Conservation (phyloP, 2,888 invertebrate genomes). For the Pyrrhia umbra region DNA sequence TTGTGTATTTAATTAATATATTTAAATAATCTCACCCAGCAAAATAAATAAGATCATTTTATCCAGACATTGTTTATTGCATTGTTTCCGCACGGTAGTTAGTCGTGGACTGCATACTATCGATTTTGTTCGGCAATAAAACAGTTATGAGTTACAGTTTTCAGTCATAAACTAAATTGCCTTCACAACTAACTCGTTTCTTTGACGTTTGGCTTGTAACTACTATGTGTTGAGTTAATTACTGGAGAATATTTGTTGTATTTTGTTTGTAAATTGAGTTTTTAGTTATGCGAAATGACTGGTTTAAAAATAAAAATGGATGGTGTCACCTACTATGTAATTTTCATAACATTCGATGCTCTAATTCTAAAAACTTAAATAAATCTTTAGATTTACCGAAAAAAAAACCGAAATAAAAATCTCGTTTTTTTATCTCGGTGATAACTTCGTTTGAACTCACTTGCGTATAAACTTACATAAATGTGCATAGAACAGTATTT, state of each 20-base stretch:
- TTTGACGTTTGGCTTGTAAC: constrained; percentile 6
- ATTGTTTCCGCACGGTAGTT: constrained; percentile 18
- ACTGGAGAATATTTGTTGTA: neutral
- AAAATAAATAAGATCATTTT: constrained; percentile 67
- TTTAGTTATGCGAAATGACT: no score
- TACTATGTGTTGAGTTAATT: constrained; percentile 31
- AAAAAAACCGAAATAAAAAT: no score
- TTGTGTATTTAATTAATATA: neutral
- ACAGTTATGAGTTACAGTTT: constrained; percentile 44
- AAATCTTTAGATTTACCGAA: no score
- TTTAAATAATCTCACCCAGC: constrained; percentile 60
- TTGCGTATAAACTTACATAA: no score
- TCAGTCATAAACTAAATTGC: constrained; percentile 48
- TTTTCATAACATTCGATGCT: no score
- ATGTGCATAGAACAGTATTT: no score
- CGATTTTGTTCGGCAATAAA: constrained; percentile 40
- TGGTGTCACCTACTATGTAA: no score
- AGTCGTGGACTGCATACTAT: constrained; percentile 25
- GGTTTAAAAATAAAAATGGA: no score
- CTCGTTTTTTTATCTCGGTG: no score
- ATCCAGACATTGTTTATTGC: constrained; percentile 49
- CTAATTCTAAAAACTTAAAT: no score
- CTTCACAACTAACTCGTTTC: constrained; percentile 26
- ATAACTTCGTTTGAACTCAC: no score
- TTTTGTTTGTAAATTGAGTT: neutral